Evolutionary conservation across 2,797 vertebrate genomes (phyloP).

Genomic region (Hybognathus amarus): DNA sequence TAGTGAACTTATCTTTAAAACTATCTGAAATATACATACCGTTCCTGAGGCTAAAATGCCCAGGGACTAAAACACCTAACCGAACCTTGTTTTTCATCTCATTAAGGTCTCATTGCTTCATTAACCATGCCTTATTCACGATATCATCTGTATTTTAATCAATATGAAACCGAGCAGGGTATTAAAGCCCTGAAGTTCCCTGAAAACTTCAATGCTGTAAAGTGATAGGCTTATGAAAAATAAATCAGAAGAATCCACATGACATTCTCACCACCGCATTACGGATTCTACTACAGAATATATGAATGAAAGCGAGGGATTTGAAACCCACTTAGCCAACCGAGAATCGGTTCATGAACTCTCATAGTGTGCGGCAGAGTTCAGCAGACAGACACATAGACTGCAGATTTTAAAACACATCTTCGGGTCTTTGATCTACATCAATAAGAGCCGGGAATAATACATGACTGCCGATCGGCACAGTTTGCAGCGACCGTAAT

Average conservation of each 20-base stretch:
- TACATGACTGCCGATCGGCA: constrained; percentile 29
- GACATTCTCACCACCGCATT: constrained; percentile 20
- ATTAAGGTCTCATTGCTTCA: not conserved
- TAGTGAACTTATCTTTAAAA: not conserved
- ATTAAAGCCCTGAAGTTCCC: not conserved
- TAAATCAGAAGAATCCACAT: constrained; percentile 22
- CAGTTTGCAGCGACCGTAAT: constrained; percentile 42
- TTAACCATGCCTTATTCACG: not conserved
- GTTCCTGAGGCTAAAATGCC: not conserved
- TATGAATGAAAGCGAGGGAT: constrained; percentile 42
- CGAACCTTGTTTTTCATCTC: not conserved
- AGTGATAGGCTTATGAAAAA: constrained; percentile 41
- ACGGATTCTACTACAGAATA: constrained; percentile 47
- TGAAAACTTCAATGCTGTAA: constrained; percentile 10
- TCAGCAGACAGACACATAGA: constrained; percentile 46
- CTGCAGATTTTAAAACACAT: constrained; percentile 46
- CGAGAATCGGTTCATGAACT: constrained; percentile 49
- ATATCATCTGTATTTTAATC: constrained; percentile 9
- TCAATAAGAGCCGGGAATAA: constrained; percentile 55
- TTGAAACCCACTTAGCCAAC: constrained; percentile 32
- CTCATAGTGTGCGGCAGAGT: constrained; percentile 24
- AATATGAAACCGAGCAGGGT: constrained; percentile 5
- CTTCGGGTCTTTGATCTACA: constrained; percentile 50
- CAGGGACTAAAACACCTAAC: not conserved
- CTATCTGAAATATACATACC: not conserved